These are phyloP conservation scores for Hippocampus abdominalis DNA, from an alignment of 2,113 vertebrate species.

Conservation along the genomic window DNA sequence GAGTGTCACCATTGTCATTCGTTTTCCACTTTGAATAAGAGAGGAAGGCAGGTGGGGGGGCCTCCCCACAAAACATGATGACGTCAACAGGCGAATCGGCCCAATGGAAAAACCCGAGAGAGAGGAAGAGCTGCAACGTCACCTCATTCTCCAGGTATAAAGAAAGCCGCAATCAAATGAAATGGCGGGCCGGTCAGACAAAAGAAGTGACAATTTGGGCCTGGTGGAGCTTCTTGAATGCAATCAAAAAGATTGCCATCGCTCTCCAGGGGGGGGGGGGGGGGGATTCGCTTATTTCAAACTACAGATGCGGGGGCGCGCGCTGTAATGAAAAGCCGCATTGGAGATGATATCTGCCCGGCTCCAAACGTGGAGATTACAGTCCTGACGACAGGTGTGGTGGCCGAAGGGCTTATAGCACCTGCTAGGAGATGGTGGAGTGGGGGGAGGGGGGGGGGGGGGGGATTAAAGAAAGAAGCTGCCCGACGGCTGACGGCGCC, in stretches of 20 bases:
- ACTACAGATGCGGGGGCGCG: conserved; percentile 34
- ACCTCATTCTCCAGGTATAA: background rate
- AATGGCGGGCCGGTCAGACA: background rate
- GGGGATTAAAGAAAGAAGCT: conserved; percentile 78
- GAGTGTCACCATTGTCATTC: too few relatives aligned
- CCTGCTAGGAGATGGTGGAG: conserved; percentile 65
- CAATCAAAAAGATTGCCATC: background rate
- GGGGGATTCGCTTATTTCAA: conserved; percentile 18
- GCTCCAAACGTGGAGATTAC: conserved; percentile 66
- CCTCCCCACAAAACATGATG: too few relatives aligned
- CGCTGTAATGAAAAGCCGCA: conserved; percentile 51
- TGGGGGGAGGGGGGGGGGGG: too few relatives aligned
- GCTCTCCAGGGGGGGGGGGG: background rate
- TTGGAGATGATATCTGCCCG: conserved; percentile 67
- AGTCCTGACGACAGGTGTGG: conserved; percentile 70
- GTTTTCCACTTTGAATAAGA: too few relatives aligned
- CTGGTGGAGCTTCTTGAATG: background rate
- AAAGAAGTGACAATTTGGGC: too few relatives aligned
- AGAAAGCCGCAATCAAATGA: background rate
- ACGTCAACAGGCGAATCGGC: too few relatives aligned
- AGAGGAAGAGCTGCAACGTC: background rate
- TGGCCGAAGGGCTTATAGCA: conserved; percentile 64
- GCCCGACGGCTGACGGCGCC: conserved; percentile 61
- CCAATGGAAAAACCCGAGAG: too few relatives aligned
- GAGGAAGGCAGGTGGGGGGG: too few relatives aligned